Evolutionary conservation across 2,888 invertebrate genomes (phyloP).

Genomic region (Eilema sororculum): DNA sequence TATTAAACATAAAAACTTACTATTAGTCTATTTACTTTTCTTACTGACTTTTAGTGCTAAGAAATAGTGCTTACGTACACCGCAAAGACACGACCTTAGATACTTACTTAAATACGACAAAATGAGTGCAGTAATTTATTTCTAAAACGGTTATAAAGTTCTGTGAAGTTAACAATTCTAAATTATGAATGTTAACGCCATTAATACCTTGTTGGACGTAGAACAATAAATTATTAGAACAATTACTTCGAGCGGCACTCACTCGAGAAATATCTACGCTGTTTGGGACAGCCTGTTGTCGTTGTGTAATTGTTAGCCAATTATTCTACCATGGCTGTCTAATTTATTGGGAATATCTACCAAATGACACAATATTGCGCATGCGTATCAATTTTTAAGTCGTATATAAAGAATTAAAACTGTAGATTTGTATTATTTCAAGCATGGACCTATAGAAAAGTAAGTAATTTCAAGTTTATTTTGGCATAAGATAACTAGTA

Average conservation of each 20-base stretch:
- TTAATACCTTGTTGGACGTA: slow-evolving; percentile 28
- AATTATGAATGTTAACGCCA: slow-evolving; percentile 30
- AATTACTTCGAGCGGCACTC: slow-evolving; percentile 30
- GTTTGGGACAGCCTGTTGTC: slow-evolving; percentile 38
- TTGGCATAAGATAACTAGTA: too few species aligned
- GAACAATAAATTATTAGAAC: slow-evolving; percentile 47
- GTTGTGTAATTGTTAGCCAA: slow-evolving; percentile 41
- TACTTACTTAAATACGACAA: background rate
- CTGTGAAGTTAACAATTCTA: slow-evolving; percentile 25
- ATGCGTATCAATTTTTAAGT: background rate
- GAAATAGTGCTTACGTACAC: background rate
- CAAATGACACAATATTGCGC: background rate
- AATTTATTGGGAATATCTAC: slow-evolving; percentile 14
- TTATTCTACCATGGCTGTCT: slow-evolving; percentile 33
- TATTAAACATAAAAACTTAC: background rate
- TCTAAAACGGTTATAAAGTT: slow-evolving; percentile 18
- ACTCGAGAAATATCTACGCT: slow-evolving; percentile 33
- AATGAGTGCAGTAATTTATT: background rate
- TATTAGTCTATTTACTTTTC: background rate
- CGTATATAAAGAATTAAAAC: background rate
- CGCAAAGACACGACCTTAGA: background rate
- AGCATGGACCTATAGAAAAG: background rate
- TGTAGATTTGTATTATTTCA: background rate
- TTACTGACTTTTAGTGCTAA: background rate
- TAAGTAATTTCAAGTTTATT: too few species aligned